Evolutionary conservation across 2,888 invertebrate species (phyloP).

Genomic region (Petrolisthes cinctipes): DNA sequence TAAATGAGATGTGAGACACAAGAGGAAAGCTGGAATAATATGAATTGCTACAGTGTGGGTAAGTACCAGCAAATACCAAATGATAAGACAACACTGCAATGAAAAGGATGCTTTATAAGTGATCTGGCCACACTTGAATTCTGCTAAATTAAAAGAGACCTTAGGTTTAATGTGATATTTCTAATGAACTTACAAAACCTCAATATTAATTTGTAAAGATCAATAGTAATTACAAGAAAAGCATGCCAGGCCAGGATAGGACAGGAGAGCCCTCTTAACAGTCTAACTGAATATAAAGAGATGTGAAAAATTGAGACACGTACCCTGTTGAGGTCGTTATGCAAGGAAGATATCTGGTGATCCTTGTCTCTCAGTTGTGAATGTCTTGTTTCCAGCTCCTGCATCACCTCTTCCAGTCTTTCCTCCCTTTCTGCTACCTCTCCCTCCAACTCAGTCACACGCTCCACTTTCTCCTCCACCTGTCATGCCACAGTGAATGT

Average conservation of each 20-base stretch:
- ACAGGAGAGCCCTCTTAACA: neutral
- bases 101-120: too few species aligned
- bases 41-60: too few species aligned
- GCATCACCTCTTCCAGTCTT: slow-evolving; percentile 61
- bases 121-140: too few species aligned
- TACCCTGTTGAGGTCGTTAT: slow-evolving; percentile 67
- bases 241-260: too few species aligned
- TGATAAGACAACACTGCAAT: too few species aligned
- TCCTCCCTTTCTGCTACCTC: slow-evolving; percentile 64
- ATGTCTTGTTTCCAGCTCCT: slow-evolving; percentile 65
- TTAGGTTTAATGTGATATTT: too few species aligned
- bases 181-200: too few species aligned
- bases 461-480: slow-evolving; percentile 67
- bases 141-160: too few species aligned
- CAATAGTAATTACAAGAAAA: too few species aligned
- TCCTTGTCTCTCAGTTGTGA: slow-evolving; percentile 69
- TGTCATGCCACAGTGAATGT: slow-evolving; percentile 24
- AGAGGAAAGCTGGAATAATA: too few species aligned
- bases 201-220: too few species aligned
- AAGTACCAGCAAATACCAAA: too few species aligned
- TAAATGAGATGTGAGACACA: neutral
- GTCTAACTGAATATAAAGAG: neutral
- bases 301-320: neutral
- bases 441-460: slow-evolving; percentile 59
- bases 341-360: slow-evolving; percentile 68